phyloP scores from a whole-genome alignment of 1,140 invertebrate genomes.

The Eurosta solidaginis region DNA sequence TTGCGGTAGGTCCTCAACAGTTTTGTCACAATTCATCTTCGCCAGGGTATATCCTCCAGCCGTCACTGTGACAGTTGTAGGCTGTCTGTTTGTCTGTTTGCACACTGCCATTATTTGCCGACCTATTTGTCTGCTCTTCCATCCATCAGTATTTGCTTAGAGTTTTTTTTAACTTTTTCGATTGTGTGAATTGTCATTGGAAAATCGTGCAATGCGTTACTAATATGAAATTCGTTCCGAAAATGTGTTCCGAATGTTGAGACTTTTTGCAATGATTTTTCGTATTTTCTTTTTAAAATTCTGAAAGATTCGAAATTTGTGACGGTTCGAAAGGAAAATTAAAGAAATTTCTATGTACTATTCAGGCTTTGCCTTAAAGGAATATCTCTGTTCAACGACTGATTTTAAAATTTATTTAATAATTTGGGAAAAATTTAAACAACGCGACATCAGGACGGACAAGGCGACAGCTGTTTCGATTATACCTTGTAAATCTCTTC shows the following conservation, averaged over 20 bases:
- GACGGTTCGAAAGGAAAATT: no score
- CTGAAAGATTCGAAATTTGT: no score
- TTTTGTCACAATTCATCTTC: constrained; percentile 46
- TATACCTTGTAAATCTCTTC: no score
- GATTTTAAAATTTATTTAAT: no score
- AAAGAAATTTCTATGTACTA: no score
- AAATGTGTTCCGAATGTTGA: constrained; percentile 44
- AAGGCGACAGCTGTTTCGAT: no score
- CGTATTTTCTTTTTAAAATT: neutral
- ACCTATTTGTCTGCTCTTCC: constrained; percentile 10
- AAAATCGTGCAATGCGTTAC: constrained; percentile 39
- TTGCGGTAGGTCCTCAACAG: constrained; percentile 56
- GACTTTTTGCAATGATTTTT: constrained; percentile 21
- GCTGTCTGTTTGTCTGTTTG: neutral
- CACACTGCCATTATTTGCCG: neutral
- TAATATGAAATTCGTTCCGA: constrained; percentile 56
- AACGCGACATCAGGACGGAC: no score
- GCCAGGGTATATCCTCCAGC: constrained; percentile 35
- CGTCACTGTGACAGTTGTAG: neutral
- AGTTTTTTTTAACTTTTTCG: neutral
- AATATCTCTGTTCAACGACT: no score
- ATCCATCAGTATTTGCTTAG: neutral
- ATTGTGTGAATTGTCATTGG: neutral
- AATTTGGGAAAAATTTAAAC: no score
- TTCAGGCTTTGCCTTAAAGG: no score